Base-by-base conservation (phyloP, 1,140 invertebrate species). In the Listronotus bonariensis region DNA sequence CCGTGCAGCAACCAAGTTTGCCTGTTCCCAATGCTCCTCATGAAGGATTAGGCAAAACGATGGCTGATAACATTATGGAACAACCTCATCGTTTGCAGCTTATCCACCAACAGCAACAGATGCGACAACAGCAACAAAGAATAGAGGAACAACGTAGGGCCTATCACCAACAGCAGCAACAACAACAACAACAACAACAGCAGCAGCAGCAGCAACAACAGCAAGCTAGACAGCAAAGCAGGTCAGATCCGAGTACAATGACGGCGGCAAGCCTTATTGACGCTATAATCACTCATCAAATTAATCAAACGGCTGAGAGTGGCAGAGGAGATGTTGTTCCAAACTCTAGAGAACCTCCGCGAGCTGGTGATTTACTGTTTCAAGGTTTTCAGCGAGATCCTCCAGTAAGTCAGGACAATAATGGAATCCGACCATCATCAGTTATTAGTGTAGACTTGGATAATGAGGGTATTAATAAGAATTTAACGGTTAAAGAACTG, bases 261-360 rank as follows among this genome's bases (percentile, higher is more conserved):
- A 96, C 94, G 0, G 94, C 95, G n/a, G 93, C 93, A 14, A 93
- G 87, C 75, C 81, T 97, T 43, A 98, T 97, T 68, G 94, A 97
- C 81, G 95, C 95, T 34, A 97, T 98, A 60, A 97, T 98, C 62
- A 96, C 93, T 14, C 92, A 95, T 78, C 92, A 95, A 79, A 97
- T 97, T 51, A 97, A 93, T 81, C 92, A 91, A 74, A 85, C 82
- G 42, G 81, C 82, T 10, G 72, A 73, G 43, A 71, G 68, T 57
- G 68, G 68, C 34, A 32, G 72, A 31, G 54, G 74, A 45, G 72
- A 70, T 40, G 67, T 76, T 7, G 79, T 71, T 61, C 74, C n/a
- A 71, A 83, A 58, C 79, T 76, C 63, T 58, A 76, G 59, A 62
- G 79, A 69, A 73, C 76, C 83, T 49, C 54, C 63, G 8, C 73